Evolutionary conservation across 2,888 invertebrate genomes (phyloP).

Genomic region (Hyposoter didymator): DNA sequence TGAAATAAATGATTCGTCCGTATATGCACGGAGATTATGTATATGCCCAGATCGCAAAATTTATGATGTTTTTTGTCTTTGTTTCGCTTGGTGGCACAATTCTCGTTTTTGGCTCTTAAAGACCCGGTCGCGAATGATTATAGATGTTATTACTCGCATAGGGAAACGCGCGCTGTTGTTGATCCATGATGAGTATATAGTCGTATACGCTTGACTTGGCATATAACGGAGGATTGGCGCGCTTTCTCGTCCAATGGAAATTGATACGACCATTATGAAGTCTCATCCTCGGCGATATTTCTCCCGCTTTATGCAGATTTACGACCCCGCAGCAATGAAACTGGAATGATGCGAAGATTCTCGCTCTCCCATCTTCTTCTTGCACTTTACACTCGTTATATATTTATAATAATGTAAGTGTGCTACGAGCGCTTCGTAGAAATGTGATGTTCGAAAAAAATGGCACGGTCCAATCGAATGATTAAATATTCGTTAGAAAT

Average conservation of each 20-base stretch:
- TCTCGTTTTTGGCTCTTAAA: constrained; percentile 7
- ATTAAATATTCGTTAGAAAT: constrained; percentile 9
- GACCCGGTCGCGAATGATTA: constrained; percentile 15
- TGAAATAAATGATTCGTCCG: background rate
- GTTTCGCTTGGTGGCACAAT: background rate
- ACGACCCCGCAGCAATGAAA: constrained; percentile 30
- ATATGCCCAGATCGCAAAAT: background rate
- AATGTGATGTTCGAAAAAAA: background rate
- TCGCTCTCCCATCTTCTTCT: background rate
- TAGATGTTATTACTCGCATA: constrained; percentile 25
- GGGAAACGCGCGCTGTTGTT: constrained; percentile 10
- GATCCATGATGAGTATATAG: constrained; percentile 6
- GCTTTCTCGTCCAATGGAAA: constrained; percentile 52
- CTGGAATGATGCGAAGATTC: constrained; percentile 17
- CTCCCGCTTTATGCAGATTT: constrained; percentile 32
- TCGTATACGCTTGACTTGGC: constrained; percentile 32
- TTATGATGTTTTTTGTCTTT: constrained; percentile 10
- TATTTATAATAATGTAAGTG: constrained; percentile 28
- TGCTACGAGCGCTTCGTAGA: background rate
- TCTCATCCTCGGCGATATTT: constrained; percentile 35
- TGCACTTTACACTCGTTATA: constrained; percentile 13
- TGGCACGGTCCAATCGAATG: background rate
- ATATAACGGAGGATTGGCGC: constrained; percentile 23
- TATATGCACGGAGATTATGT: background rate
- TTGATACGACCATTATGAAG: constrained; percentile 42